Conservation (phyloP, 2,888 invertebrate species). For the Sipha maydis region DNA sequence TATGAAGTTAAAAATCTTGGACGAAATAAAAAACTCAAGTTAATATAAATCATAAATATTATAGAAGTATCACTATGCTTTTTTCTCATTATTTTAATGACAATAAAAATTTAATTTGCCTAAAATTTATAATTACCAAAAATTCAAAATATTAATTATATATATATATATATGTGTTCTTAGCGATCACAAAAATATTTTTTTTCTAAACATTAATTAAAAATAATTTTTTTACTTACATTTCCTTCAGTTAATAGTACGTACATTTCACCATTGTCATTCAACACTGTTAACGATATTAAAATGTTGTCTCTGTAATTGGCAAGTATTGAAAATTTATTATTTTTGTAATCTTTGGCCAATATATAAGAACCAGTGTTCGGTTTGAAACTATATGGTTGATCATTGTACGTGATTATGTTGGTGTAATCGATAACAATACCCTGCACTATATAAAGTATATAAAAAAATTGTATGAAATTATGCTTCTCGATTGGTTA, state of each 20-base stretch:
- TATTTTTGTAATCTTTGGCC: slow-evolving; percentile 83
- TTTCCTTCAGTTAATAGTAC: slow-evolving; percentile 2
- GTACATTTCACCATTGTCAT: not conserved
- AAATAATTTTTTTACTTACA: slow-evolving; percentile 27
- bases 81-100: too few relatives aligned
- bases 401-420: slow-evolving; percentile 24
- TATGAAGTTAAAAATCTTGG: too few relatives aligned
- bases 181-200: not conserved
- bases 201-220: not conserved
- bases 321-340: slow-evolving; percentile 84
- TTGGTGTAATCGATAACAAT: not conserved
- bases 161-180: too few relatives aligned
- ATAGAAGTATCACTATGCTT: too few relatives aligned
- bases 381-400: slow-evolving; percentile 12
- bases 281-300: slow-evolving; percentile 2
- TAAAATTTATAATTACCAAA: too few relatives aligned
- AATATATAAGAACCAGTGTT: slow-evolving; percentile 82
- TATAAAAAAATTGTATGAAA: not conserved
- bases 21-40: too few relatives aligned
- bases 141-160: not conserved
- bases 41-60: too few relatives aligned
- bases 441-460: not conserved
- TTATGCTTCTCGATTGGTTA: not conserved
- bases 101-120: too few relatives aligned
- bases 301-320: slow-evolving; percentile 70